Base-by-base conservation (phyloP, 2,888 invertebrate species). In the Apamea epomidion region DNA sequence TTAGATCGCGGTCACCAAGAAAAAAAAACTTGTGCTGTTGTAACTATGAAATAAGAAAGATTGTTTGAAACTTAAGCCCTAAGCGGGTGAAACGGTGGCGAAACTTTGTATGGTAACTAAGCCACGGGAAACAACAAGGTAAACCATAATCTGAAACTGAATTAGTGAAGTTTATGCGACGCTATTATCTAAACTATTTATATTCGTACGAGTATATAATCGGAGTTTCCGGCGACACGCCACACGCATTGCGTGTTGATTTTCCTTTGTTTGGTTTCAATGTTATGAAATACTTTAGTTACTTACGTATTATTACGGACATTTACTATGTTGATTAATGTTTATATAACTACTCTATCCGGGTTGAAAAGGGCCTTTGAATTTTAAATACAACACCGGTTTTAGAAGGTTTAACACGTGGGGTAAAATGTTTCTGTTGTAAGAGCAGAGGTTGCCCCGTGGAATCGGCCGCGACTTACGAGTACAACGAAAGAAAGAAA, bases 211-310 rank as follows among this genome's bases (percentile, higher is more conserved):
- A 32, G 45, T 67, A 69, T 73, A 37, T 78, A 84, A 83, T 67
- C 32, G 16, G 6, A n/a, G 12, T 72, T 69, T 21, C 60, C n/a
- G 64, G 54, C 54, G 32, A 68, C 74, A 78, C 74, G 76, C 78
- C 37, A 84, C 87, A 76, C 74, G 85, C 74, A 62, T 76, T 62
- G 87, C 87, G 78, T 81, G 86, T 68, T 29, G 12, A 62, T 32
- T 60, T n/a, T 60, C 48, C 71, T 79, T 78, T 83, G 68, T 80
- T 82, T 71, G 80, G 37, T 77, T 64, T 82, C 37, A 74, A 83
- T 81, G 74, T 76, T 80, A 76, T 51, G 48, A 81, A 81, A 78
- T 78, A 84, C 32, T 81, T 87, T 72, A 32, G 71, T 32, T 32
- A 32, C 32, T 32, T 32, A 74, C 7, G 76, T 74, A 76, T 72